Percentiles rank a stretch among this genome's conserved stretches.
phyloP scores from a whole-genome alignment of 2,888 invertebrate species.

The Vesta saturnalis region DNA sequence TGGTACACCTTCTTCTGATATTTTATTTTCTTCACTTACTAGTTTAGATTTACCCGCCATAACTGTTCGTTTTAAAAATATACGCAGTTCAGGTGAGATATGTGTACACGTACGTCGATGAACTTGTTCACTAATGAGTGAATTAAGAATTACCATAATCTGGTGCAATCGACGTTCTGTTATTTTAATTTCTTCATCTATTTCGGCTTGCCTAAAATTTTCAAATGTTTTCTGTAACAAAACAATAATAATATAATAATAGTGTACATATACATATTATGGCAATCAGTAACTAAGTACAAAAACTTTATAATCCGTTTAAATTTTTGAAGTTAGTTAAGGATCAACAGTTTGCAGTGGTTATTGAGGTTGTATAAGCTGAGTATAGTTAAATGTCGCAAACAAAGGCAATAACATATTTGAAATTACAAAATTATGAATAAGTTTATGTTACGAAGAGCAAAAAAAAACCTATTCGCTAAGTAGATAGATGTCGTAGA shows the following conservation, averaged over 20 bases:
- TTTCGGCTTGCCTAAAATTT: slow-evolving; percentile 42
- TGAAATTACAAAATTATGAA: too few relatives aligned
- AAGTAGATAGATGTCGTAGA: too few relatives aligned
- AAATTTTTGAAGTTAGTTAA: too few relatives aligned
- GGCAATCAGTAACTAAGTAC: not conserved
- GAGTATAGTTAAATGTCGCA: too few relatives aligned
- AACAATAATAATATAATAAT: not conserved
- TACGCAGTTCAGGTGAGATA: slow-evolving; percentile 26
- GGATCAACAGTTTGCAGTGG: too few relatives aligned
- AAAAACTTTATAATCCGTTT: too few relatives aligned
- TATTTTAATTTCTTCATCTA: slow-evolving; percentile 44
- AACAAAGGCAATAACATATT: too few relatives aligned
- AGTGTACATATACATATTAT: not conserved
- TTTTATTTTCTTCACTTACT: not conserved
- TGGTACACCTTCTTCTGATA: not conserved
- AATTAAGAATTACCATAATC: slow-evolving; percentile 50
- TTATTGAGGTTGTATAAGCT: too few relatives aligned
- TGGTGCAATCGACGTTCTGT: slow-evolving; percentile 51
- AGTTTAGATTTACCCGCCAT: not conserved
- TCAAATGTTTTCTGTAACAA: slow-evolving; percentile 42
- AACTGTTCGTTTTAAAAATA: slow-evolving; percentile 15
- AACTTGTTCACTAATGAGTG: slow-evolving; percentile 52
- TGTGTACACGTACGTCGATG: slow-evolving; percentile 41
- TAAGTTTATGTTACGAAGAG: too few relatives aligned
- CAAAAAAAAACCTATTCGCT: too few relatives aligned